phyloP scores from a whole-genome alignment of 2,113 vertebrate genomes.

The Tetraodon nigroviridis region DNA sequence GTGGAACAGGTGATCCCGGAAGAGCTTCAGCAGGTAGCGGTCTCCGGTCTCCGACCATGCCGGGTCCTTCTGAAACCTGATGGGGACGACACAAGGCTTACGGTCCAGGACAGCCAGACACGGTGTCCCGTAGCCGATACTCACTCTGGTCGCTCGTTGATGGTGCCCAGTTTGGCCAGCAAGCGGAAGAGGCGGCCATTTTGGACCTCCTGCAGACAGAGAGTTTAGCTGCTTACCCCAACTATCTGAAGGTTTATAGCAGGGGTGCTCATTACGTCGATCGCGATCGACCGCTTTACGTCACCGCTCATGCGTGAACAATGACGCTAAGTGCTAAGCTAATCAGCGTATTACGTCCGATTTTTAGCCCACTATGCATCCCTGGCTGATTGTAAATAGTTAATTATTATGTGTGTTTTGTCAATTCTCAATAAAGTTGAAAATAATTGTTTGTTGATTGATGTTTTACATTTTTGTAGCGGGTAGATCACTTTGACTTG shows the following conservation, averaged over 20 bases:
- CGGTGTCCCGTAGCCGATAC: conserved; percentile 34
- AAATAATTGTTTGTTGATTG: too few relatives aligned
- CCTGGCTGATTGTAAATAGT: too few relatives aligned
- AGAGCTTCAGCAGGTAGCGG: conserved; percentile 96
- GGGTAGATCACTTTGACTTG: too few relatives aligned
- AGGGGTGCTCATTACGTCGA: too few relatives aligned
- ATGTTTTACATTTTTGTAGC: too few relatives aligned
- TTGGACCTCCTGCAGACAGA: conserved; percentile 87
- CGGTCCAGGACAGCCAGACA: neutral
- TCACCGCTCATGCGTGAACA: too few relatives aligned
- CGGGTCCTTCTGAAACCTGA: conserved; percentile 97
- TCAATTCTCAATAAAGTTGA: too few relatives aligned
- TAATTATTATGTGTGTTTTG: too few relatives aligned
- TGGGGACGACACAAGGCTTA: neutral
- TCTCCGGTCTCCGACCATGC: conserved; percentile 98
- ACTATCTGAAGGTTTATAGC: neutral
- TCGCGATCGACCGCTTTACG: too few relatives aligned
- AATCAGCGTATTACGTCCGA: too few relatives aligned
- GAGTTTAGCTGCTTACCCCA: neutral
- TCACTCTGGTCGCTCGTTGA: conserved; percentile 99
- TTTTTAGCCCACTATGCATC: too few relatives aligned
- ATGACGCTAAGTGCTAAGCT: too few relatives aligned
- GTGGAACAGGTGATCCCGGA: conserved; percentile 98
- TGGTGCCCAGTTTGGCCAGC: conserved; percentile 97
- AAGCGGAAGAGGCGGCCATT: conserved; percentile 98